A percentile compares a stretch with the other conserved stretches of the same genome.
Conservation (phyloP, 2,888 invertebrate species). For the Fragum sueziense region DNA sequence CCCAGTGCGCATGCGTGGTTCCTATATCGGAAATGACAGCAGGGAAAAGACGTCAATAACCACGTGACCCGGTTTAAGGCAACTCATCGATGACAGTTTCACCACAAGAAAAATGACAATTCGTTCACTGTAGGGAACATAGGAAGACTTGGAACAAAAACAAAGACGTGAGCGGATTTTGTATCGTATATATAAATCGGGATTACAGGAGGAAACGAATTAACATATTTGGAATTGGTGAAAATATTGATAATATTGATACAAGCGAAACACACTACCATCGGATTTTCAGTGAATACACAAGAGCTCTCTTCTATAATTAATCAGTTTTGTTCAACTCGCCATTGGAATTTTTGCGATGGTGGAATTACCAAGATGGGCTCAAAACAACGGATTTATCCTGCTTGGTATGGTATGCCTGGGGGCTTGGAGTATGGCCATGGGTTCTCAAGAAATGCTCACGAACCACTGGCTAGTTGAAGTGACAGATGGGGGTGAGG, state of each 20-base stretch:
- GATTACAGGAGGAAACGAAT: background rate
- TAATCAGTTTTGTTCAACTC: slow-evolving; percentile 8
- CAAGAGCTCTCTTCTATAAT: background rate
- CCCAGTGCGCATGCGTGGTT: slow-evolving; percentile 52
- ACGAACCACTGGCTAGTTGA: slow-evolving; percentile 98
- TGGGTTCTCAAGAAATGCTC: slow-evolving; percentile 87
- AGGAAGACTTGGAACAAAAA: slow-evolving; percentile 4
- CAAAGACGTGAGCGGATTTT: background rate
- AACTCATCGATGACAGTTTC: slow-evolving; percentile 50
- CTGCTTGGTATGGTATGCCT: slow-evolving; percentile 46
- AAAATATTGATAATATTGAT: background rate
- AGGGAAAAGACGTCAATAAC: slow-evolving; percentile 60
- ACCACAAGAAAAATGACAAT: slow-evolving; percentile 42
- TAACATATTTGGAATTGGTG: background rate
- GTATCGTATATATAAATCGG: background rate
- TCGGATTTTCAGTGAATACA: background rate
- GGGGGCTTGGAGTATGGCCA: slow-evolving; percentile 31
- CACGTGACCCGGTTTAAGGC: slow-evolving; percentile 53
- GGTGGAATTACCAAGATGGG: slow-evolving; percentile 52
- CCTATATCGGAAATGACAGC: slow-evolving; percentile 39
- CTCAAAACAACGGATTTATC: slow-evolving; percentile 41
- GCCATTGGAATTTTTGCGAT: slow-evolving; percentile 44
- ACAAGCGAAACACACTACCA: background rate
- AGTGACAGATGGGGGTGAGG: slow-evolving; percentile 90
- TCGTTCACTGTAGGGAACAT: slow-evolving; percentile 16